Conservation (phyloP, 2,113 vertebrate genomes). For the Pterocles burchelli region DNA sequence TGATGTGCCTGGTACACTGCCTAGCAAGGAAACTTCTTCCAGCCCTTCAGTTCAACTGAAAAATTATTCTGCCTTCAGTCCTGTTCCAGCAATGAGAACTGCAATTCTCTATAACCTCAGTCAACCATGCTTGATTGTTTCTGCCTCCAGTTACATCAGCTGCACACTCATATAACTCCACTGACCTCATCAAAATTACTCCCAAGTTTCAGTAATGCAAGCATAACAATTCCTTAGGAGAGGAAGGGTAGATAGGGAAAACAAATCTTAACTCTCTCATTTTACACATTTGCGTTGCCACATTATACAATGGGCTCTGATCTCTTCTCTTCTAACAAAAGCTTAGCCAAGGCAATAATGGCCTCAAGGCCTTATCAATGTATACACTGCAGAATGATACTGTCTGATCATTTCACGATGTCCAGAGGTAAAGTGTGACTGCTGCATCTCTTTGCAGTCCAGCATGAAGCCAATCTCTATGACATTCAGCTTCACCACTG, state of each 20-base stretch:
- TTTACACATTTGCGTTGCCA: background rate
- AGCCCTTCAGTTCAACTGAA: background rate
- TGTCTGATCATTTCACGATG: background rate
- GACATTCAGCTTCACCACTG: background rate
- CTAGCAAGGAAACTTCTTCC: conserved; percentile 3
- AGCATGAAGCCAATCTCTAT: background rate
- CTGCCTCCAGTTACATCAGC: background rate
- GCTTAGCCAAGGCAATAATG: background rate
- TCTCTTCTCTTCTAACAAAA: background rate
- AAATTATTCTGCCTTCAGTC: background rate
- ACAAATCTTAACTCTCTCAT: background rate
- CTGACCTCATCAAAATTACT: background rate
- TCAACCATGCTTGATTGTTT: background rate
- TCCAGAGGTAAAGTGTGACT: background rate
- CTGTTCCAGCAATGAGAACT: background rate
- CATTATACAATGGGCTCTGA: background rate
- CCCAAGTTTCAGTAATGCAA: background rate
- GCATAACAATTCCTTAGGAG: background rate
- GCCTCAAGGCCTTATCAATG: background rate
- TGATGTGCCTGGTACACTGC: background rate
- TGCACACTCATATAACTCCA: background rate
- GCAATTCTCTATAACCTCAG: background rate
- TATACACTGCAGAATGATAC: background rate
- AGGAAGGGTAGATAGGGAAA: background rate
- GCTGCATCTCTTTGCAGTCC: background rate